These are phyloP conservation scores for Aporrectodea caliginosa DNA, from an alignment of 1,140 invertebrate genomes.

Conservation along the genomic window DNA sequence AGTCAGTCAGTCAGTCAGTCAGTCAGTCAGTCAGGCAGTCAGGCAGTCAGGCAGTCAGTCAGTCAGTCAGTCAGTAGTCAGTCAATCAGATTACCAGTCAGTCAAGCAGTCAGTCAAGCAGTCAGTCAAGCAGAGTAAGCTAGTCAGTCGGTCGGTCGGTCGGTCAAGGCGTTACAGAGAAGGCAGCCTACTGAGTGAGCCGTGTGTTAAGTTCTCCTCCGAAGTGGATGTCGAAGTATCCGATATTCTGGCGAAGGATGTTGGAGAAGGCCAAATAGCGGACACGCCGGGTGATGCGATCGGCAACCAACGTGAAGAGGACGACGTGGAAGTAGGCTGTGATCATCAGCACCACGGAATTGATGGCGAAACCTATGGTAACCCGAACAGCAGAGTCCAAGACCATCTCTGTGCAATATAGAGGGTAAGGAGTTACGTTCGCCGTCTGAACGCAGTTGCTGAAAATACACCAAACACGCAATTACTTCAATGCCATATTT, in stretches of 20 bases:
- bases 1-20: no score
- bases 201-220: slow-evolving; percentile 82
- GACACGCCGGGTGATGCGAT: slow-evolving; percentile 35
- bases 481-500: no score
- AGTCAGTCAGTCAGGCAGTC: no score
- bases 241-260: slow-evolving; percentile 75
- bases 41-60: no score
- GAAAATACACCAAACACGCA: no score
- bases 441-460: neutral
- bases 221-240: slow-evolving; percentile 84
- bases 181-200: slow-evolving; percentile 85
- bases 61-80: no score
- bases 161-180: no score
- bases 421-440: neutral
- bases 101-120: no score
- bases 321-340: slow-evolving; percentile 18
- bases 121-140: no score
- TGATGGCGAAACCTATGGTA: neutral
- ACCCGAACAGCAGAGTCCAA: neutral
- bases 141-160: no score
- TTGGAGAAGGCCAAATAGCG: slow-evolving; percentile 14
- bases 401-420: neutral
- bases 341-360: slow-evolving; percentile 5
- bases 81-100: no score
- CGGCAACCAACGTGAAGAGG: slow-evolving; percentile 22